Base-by-base conservation (phyloP, 2,888 invertebrate genomes). In the Periphyllus acericola region DNA sequence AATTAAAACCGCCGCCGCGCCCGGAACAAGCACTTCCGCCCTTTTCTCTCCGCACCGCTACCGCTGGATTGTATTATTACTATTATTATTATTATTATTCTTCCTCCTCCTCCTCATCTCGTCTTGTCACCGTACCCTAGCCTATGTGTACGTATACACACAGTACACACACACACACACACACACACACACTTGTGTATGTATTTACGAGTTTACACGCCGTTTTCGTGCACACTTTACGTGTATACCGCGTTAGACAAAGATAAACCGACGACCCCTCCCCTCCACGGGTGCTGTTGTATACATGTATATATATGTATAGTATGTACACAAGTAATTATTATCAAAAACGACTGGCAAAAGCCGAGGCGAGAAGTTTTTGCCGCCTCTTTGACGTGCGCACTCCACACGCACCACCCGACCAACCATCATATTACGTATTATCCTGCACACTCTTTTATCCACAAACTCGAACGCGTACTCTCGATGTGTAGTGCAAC, bases 261-360 rank as follows among this genome's bases (percentile, higher is more conserved):
- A 75, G 75, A 84, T 21, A 46, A 84, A 84, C 84, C 66, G 75
- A 76, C 74, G 34, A 25, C 55, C 17, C 19, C 55, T 46, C 46
- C 11, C 46, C 46, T 46, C 21, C 11, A 21, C 4, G 25, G 21
- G 21, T 25, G 36, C 2, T 40, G n/a, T n/a, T n/a, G 29, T 32
- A 8, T 29, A 8, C n/a, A 46, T 46, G 17, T 9, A 19, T 76
- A 76, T 46, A 29, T 46, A 52, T 46, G 29, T 8, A 29, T 76
- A 75, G 17, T 75, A 34, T 40, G 34, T 84, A 68, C 76, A 40
- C 60, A 29, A 84, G 76, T 46, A 68, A 84, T 84, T 76, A 75
- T 83, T 25, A 76, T 84, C 75, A 74, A 84, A 76, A 84, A 84
- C 76, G 74, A 34, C 72, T 32, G 52, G 32, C 71, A 52, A 32